These are phyloP conservation scores for Hirtodrosophila confusa DNA, from an alignment of 2,888 invertebrate species.

Conservation along the genomic window DNA sequence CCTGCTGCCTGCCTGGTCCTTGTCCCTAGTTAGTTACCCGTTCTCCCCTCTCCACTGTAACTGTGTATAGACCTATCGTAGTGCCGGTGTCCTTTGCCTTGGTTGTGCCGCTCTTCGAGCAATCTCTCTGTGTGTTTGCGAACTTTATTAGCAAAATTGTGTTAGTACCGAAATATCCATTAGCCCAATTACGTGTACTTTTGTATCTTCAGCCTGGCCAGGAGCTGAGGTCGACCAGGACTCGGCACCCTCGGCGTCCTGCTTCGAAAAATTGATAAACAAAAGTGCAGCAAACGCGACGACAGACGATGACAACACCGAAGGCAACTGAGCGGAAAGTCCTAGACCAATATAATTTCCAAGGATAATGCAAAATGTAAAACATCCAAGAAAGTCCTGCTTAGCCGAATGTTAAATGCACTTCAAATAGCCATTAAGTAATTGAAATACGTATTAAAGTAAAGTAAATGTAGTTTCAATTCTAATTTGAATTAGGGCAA, in stretches of 20 bases:
- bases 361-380: slow-evolving; percentile 1
- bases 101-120: slow-evolving; percentile 31
- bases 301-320: slow-evolving; percentile 39
- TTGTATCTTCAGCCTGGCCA: slow-evolving; percentile 55
- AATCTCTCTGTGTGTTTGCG: slow-evolving; percentile 61
- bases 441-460: too few relatives aligned
- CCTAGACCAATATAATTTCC: slow-evolving; percentile 2
- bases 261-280: slow-evolving; percentile 43
- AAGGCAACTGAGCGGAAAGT: slow-evolving; percentile 22
- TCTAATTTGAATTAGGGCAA: too few relatives aligned
- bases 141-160: slow-evolving; percentile 79
- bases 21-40: slow-evolving; percentile 5
- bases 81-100: slow-evolving; percentile 21
- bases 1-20: slow-evolving; percentile 44
- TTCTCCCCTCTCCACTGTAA: slow-evolving; percentile 4
- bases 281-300: slow-evolving; percentile 58
- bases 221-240: slow-evolving; percentile 5
- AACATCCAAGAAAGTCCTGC: slow-evolving; percentile 2
- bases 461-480: too few relatives aligned
- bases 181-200: slow-evolving; percentile 79
- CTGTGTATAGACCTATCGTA: slow-evolving; percentile 13
- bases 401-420: background rate
- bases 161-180: slow-evolving; percentile 79
- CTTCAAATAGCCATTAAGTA: background rate
- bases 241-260: background rate